Conservation (phyloP, 2,888 invertebrate species). For the Aromia moschata region DNA sequence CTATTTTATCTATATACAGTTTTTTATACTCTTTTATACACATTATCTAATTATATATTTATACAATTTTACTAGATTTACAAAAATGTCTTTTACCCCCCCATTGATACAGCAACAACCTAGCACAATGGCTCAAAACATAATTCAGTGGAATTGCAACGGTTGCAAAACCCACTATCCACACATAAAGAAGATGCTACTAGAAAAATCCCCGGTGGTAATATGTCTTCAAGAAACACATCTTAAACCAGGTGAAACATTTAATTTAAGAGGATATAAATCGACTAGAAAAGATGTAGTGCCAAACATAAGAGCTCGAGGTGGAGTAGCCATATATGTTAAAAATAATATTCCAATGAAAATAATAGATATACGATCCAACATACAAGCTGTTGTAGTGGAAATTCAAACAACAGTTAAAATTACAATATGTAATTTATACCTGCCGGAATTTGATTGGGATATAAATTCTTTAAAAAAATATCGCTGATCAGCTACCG, state of each 20-base stretch:
- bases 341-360: background rate
- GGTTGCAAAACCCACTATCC: background rate
- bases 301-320: background rate
- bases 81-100: no score
- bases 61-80: no score
- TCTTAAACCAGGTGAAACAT: background rate
- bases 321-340: background rate
- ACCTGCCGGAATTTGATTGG: background rate
- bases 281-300: background rate
- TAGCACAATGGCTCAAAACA: no score
- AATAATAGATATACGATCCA: background rate
- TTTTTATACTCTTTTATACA: no score
- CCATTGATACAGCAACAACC: no score
- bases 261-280: background rate
- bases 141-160: conserved; percentile 7
- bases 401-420: background rate
- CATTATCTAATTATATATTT: no score
- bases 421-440: background rate
- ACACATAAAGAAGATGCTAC: background rate
- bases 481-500: background rate
- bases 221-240: background rate
- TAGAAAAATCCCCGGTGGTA: background rate
- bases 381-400: background rate
- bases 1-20: no score
- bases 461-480: background rate